phyloP scores from a whole-genome alignment of 2,113 vertebrate species.

The Aptenodytes patagonicus region DNA sequence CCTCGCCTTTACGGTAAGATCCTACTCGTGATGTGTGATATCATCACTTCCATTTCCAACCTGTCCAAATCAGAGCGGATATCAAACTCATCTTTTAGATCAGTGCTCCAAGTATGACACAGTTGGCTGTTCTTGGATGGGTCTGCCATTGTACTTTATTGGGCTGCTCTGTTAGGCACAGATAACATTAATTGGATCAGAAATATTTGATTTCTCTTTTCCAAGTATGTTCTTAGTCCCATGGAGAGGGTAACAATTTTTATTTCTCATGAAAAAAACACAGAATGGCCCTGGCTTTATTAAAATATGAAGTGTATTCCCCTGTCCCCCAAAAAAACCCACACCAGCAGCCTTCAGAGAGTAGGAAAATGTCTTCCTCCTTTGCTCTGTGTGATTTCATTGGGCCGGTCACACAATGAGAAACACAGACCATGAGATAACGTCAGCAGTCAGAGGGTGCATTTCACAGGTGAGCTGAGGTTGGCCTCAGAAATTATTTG shows the following conservation, averaged over 20 bases:
- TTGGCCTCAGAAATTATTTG: background rate
- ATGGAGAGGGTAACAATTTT: background rate
- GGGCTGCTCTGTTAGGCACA: background rate
- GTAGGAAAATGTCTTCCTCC: background rate
- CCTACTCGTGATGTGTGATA: background rate
- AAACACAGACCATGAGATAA: background rate
- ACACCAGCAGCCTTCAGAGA: background rate
- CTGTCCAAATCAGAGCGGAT: background rate
- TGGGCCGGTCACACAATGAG: background rate
- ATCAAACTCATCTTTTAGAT: background rate
- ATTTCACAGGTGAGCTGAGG: background rate
- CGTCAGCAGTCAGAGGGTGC: background rate
- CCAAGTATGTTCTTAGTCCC: background rate
- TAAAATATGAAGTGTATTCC: background rate
- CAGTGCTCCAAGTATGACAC: background rate
- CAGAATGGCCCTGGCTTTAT: background rate
- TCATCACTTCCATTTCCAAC: background rate
- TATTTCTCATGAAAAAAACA: background rate
- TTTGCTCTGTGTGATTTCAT: background rate
- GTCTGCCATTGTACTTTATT: background rate
- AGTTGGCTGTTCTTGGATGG: background rate
- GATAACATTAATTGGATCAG: background rate
- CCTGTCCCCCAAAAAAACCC: accelerated
- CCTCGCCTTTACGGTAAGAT: background rate
- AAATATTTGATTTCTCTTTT: background rate